Evolutionary conservation across 30 jellyfish, hydroid and myxozoan species (phyloP).

Genomic region (Chrysaora quinquecirrha): DNA sequence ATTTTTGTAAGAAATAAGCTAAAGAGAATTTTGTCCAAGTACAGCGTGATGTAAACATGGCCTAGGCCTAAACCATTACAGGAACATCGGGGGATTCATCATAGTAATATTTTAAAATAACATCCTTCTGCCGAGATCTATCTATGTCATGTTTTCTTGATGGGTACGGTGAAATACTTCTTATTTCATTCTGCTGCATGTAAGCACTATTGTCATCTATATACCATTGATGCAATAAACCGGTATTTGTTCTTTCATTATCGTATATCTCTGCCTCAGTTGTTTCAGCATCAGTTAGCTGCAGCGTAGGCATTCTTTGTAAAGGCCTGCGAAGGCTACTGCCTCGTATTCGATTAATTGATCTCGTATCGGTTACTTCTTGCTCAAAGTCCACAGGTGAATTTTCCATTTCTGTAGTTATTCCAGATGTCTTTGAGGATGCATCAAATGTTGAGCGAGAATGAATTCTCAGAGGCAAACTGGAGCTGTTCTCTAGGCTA

Average conservation of each 20-base stretch:
- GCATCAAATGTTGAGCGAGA: not conserved
- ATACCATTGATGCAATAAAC: slow-evolving; percentile 49
- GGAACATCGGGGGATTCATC: not conserved
- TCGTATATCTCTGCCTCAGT: slow-evolving; percentile 4
- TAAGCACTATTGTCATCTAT: slow-evolving; percentile 29
- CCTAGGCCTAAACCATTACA: slow-evolving; percentile 1
- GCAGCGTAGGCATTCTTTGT: slow-evolving; percentile 9
- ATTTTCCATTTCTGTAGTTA: not conserved
- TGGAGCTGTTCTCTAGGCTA: not conserved
- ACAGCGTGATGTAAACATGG: no score
- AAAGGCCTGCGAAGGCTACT: not conserved
- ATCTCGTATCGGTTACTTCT: no score
- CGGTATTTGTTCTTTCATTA: slow-evolving; percentile 19
- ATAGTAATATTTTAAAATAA: not conserved
- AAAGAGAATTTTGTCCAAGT: no score
- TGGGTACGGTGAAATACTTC: slow-evolving; percentile 22
- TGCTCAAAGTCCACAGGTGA: not conserved
- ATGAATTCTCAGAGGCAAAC: not conserved
- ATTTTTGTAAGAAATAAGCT: no score
- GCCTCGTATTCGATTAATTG: not conserved
- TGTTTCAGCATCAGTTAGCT: not conserved
- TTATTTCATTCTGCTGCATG: slow-evolving; percentile 22
- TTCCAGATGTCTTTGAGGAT: not conserved
- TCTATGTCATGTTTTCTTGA: slow-evolving; percentile 21
- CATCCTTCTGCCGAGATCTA: not conserved